Conservation (phyloP, 2,797 vertebrate genomes). For the Scyliorhinus canicula region DNA sequence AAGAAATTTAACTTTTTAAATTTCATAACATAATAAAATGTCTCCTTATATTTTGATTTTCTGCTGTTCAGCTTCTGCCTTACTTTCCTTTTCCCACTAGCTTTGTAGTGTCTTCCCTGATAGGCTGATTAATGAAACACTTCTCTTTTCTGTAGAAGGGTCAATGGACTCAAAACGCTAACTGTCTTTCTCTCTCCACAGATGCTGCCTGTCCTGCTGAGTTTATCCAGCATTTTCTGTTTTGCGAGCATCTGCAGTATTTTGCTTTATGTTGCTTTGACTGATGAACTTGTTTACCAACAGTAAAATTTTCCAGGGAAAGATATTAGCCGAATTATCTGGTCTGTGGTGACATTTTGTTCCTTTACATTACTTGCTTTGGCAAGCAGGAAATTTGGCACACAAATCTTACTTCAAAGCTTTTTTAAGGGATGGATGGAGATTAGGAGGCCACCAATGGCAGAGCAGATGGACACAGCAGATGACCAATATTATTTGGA, state of each 20-base stretch:
- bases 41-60: background rate
- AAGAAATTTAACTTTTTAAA: background rate
- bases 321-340: background rate
- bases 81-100: background rate
- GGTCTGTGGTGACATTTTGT: background rate
- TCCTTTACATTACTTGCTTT: background rate
- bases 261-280: background rate
- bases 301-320: background rate
- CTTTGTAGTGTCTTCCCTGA: background rate
- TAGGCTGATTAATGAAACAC: background rate
- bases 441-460: too few relatives aligned
- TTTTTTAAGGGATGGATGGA: too few relatives aligned
- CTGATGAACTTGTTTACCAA: background rate
- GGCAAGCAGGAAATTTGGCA: background rate
- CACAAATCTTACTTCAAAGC: background rate
- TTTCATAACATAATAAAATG: background rate
- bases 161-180: too few relatives aligned
- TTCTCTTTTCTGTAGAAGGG: background rate
- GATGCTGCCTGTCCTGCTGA: too few relatives aligned
- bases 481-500: too few relatives aligned
- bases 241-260: too few relatives aligned
- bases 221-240: too few relatives aligned
- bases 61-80: background rate
- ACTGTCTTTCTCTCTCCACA: too few relatives aligned
- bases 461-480: too few relatives aligned